Conservation (phyloP, 2,888 invertebrate species). For the Euproctis similis region DNA sequence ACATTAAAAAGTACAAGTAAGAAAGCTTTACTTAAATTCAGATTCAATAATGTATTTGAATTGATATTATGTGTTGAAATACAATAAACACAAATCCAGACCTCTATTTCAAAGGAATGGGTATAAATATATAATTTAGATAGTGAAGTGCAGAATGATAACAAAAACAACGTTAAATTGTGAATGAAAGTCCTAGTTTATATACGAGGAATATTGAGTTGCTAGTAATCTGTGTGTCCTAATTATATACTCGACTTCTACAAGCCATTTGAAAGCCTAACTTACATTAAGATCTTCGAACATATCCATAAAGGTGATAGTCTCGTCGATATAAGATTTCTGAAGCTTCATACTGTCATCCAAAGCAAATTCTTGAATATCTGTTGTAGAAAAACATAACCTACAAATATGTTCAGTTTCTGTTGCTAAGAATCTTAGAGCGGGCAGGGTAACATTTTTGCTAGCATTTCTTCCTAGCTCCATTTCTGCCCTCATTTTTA, state of each 20-base stretch:
- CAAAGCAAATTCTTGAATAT: slow-evolving; percentile 29
- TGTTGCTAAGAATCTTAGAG: slow-evolving; percentile 41
- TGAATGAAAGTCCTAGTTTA: too few species aligned
- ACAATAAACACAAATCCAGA: neutral
- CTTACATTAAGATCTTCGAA: slow-evolving; percentile 47
- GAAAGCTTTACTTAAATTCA: neutral
- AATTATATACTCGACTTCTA: too few species aligned
- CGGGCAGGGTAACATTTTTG: slow-evolving; percentile 25
- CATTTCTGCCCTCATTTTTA: too few species aligned
- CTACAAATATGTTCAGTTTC: slow-evolving; percentile 48
- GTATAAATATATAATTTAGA: too few species aligned
- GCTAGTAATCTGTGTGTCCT: too few species aligned
- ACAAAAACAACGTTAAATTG: too few species aligned
- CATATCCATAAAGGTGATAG: slow-evolving; percentile 39
- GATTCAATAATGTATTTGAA: neutral
- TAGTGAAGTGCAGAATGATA: too few species aligned
- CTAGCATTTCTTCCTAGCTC: too few species aligned
- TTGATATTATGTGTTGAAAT: neutral
- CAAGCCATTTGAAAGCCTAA: too few species aligned
- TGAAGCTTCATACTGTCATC: slow-evolving; percentile 36
- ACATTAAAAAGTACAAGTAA: neutral
- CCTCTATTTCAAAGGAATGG: too few species aligned
- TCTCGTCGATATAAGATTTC: slow-evolving; percentile 34
- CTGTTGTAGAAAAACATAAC: slow-evolving; percentile 50
- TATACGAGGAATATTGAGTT: too few species aligned